phyloP scores from a whole-genome alignment of 2,888 invertebrate species.

The Himalopsyche tibetana region DNA sequence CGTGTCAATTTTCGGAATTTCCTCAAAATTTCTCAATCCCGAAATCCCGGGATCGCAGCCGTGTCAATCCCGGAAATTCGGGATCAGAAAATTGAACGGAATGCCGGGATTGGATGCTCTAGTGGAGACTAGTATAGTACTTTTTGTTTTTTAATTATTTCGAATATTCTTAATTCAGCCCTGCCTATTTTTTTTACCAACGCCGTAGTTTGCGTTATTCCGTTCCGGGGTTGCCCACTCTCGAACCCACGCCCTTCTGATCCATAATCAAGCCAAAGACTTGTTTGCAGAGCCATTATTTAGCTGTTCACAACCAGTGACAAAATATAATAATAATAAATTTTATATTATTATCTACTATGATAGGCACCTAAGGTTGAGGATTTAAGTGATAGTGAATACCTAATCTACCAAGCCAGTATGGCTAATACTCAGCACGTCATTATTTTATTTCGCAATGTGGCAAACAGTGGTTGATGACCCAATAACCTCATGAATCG shows the following conservation, averaged over 20 bases:
- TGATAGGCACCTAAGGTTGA: background rate
- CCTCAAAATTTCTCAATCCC: too few relatives aligned
- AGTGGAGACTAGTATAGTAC: too few relatives aligned
- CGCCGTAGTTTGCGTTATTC: background rate
- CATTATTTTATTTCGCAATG: background rate
- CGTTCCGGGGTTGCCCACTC: slow-evolving; percentile 21
- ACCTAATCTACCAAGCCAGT: background rate
- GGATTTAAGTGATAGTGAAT: background rate
- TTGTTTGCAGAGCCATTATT: slow-evolving; percentile 19
- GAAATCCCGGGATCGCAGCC: too few relatives aligned
- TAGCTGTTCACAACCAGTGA: background rate
- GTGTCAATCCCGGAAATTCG: too few relatives aligned
- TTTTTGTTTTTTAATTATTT: background rate
- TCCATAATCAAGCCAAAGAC: slow-evolving; percentile 2
- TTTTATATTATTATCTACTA: background rate
- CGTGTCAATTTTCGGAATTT: too few relatives aligned
- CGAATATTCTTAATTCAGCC: background rate
- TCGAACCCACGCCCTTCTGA: slow-evolving; percentile 25
- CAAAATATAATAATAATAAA: background rate
- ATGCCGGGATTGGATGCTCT: too few relatives aligned
- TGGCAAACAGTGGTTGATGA: background rate
- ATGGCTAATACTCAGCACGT: background rate
- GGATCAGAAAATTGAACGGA: too few relatives aligned
- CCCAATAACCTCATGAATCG: too few relatives aligned
- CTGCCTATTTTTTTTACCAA: background rate